Evolutionary conservation across 2,888 invertebrate genomes (phyloP), one percentile per base, ranked within the genome.

Genomic region (Agrochola lota): DNA sequence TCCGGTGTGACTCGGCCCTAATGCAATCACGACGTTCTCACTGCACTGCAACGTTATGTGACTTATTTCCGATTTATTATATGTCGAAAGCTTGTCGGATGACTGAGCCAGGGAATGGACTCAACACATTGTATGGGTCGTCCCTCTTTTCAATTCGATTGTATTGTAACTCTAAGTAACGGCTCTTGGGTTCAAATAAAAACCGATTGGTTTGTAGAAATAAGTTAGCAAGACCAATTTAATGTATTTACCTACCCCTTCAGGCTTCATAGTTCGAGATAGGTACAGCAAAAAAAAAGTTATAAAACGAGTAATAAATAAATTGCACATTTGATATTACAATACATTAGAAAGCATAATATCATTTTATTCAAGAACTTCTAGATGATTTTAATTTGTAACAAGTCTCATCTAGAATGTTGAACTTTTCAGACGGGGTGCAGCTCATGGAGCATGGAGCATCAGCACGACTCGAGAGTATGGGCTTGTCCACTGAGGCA

Each of bases 361-460:
- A 46, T 46, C 30, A 12, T 67, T 49, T 30, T 67, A 12, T 49
- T 26, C 3, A 46, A 46, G 20, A 66, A 20, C 20, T 46, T 67
- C 12, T 67, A 4, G 15, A 43, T 43, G 40, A 9, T 8, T 7
- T 7, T 49, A 49, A 49, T n/a, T 52, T 40, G 8, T 23, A 23
- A 62, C 30, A 30, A 30, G 9, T 77, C 17, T 77, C 0, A 57
- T 26, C 9, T 43, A 23, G 26, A 15, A 23, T 79, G 26, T 40
- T 59, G 6, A 43, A 60, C 20, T 76, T 90, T 88, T 8, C 91
- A 96, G 95, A 95, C 85, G 93, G 94, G 35, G 89, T 95, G 1
- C 91, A 85, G n/a, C 62, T 91, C 12, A 91, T 92, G 90, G 95
- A 95, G 73, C 91, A 92, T 7, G 91, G 86, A 1, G 93, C 92